Evolutionary conservation across 1,140 invertebrate species (phyloP).

Genomic region (Musca domestica): DNA sequence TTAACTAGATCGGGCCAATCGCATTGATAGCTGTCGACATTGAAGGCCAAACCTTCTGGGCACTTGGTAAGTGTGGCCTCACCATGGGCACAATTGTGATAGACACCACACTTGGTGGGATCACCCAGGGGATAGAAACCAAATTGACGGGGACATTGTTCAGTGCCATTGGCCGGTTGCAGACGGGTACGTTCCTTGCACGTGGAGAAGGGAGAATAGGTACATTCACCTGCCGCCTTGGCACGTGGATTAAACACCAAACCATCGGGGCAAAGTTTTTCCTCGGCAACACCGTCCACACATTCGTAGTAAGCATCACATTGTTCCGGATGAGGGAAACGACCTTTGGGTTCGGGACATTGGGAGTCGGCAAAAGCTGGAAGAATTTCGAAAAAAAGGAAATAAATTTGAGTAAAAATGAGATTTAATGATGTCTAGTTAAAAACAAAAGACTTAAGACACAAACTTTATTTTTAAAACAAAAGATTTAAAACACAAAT

Average conservation of each 20-base stretch:
- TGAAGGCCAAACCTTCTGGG: slow-evolving; percentile 83
- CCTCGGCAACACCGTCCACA: slow-evolving; percentile 66
- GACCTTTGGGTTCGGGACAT: slow-evolving; percentile 69
- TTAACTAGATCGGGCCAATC: slow-evolving; percentile 83
- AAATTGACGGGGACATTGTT: slow-evolving; percentile 80
- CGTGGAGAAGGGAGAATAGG: slow-evolving; percentile 74
- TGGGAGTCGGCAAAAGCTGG: slow-evolving; percentile 29
- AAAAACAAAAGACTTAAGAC: slow-evolving; percentile 28
- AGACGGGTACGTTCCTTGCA: slow-evolving; percentile 71
- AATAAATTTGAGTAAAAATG: not conserved
- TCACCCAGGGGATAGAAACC: slow-evolving; percentile 77
- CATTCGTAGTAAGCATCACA: slow-evolving; percentile 70
- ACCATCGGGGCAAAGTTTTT: slow-evolving; percentile 80
- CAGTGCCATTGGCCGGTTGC: slow-evolving; percentile 62
- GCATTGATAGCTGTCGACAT: slow-evolving; percentile 71
- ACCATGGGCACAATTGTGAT: slow-evolving; percentile 81
- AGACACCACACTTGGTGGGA: slow-evolving; percentile 72
- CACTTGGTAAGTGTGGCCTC: slow-evolving; percentile 58
- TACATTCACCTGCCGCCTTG: slow-evolving; percentile 71
- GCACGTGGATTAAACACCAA: slow-evolving; percentile 79
- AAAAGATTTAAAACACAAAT: too few species aligned
- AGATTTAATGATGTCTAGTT: too few species aligned
- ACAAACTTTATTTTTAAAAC: too few species aligned
- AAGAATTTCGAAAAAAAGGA: not conserved
- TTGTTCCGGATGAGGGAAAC: slow-evolving; percentile 66